These are phyloP conservation scores for Emydoidea blandingii DNA, from an alignment of 2,797 vertebrate genomes.

Conservation along the genomic window DNA sequence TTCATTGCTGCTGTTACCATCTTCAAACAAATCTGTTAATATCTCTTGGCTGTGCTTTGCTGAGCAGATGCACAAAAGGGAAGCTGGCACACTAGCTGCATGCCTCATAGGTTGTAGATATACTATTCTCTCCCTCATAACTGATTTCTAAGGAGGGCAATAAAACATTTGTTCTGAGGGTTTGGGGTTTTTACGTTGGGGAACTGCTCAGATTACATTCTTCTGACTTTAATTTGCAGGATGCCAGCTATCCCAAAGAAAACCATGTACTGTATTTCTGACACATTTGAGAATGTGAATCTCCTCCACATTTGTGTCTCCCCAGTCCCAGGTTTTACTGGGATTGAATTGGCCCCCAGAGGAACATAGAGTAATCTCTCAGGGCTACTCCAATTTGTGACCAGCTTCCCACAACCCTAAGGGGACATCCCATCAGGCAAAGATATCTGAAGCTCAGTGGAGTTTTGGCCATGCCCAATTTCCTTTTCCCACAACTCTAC, in stretches of 20 bases:
- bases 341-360: not conserved
- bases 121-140: not conserved
- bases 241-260: not conserved
- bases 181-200: not conserved
- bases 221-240: not conserved
- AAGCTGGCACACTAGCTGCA: not conserved
- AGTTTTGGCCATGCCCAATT: not conserved
- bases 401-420: not conserved
- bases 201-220: not conserved
- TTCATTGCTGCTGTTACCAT: not conserved
- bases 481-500: not conserved
- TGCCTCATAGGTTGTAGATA: not conserved
- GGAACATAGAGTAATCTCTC: not conserved
- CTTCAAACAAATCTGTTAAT: conserved; percentile 26
- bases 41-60: conserved; percentile 9
- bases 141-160: not conserved
- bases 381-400: not conserved
- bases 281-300: not conserved
- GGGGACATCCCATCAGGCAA: not conserved
- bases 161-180: not conserved
- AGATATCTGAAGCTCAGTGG: not conserved
- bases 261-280: not conserved
- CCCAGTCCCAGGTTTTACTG: not conserved
- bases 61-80: conserved; percentile 48
- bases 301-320: not conserved